These are phyloP conservation scores for Scortum barcoo DNA, from an alignment of 2,113 vertebrate genomes.

Conservation along the genomic window DNA sequence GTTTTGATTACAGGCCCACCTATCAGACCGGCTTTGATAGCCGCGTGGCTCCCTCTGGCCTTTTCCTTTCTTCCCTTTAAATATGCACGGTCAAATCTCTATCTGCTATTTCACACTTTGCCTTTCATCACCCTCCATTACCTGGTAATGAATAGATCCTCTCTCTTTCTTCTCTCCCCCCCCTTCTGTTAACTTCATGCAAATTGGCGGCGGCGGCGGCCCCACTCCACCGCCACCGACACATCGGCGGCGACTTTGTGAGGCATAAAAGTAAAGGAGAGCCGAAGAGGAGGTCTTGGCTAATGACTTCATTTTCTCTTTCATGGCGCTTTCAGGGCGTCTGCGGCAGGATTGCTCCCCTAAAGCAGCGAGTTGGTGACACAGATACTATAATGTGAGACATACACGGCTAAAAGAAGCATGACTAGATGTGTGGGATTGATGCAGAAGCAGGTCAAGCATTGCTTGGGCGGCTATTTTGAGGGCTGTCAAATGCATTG, in stretches of 20 bases:
- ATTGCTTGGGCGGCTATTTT: constrained; percentile 56
- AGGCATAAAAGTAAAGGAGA: constrained; percentile 33
- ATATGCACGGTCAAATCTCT: constrained; percentile 65
- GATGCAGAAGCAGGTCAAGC: constrained; percentile 66
- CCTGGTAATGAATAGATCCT: constrained; percentile 76
- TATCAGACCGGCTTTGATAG: constrained; percentile 41
- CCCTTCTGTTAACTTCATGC: constrained; percentile 65
- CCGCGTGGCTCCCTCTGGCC: constrained; percentile 58
- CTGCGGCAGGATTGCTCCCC: constrained; percentile 42
- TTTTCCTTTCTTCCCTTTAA: constrained; percentile 67
- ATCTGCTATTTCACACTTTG: constrained; percentile 69
- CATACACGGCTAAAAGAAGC: neutral
- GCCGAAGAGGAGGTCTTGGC: neutral
- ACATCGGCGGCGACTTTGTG: constrained; percentile 28
- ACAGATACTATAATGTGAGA: constrained; percentile 36
- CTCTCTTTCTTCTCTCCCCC: constrained; percentile 56
- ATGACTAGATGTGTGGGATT: constrained; percentile 53
- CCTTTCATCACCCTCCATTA: constrained; percentile 78
- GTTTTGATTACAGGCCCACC: constrained; percentile 56
- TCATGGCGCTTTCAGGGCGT: constrained; percentile 33
- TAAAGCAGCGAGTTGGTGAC: constrained; percentile 33
- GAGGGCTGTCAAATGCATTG: constrained; percentile 45
- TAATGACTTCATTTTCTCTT: constrained; percentile 79
- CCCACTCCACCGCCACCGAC: constrained; percentile 13
- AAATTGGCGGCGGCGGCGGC: constrained; percentile 59